Evolutionary conservation across 2,888 invertebrate genomes (phyloP), one percentile per base, ranked within the genome.

Genomic region (Sympetrum striolatum): DNA sequence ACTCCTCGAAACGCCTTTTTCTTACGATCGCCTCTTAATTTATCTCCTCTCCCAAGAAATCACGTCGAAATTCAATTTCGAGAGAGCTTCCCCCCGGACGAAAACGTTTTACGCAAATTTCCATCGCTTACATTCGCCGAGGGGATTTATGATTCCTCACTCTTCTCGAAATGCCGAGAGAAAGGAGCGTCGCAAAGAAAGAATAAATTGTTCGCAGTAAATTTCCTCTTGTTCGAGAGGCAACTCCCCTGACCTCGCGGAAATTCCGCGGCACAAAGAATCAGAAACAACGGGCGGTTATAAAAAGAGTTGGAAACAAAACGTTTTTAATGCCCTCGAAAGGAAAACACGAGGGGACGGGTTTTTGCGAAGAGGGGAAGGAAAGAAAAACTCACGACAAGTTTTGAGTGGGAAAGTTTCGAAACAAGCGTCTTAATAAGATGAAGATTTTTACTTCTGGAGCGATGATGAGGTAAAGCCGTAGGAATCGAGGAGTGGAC

Each of bases 321-420:
- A 73, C 31, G 25, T 64, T 64, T 64, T 64, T 64, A 64, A 64
- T 64, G 64, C n/a, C n/a, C 64, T 60, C 64, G 73, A 25, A 73
- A 73, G 31, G 73, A 73, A 73, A 25, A 25, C 25, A 25, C 14
- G 25, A 25, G 31, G 22, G 22, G 64, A 22, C 64, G 14, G 22
- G 10, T 22, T n/a, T 18, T 64, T 64, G 64, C n/a, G 64, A 25
- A 64, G 44, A 64, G 64, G 8, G n/a, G 64, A 64, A n/a, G 31
- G 73, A 73, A 73, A 73, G 31, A 73, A 31, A 8, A 73, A 73
- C 25, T 22, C 10, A n/a, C n/a, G 25, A 25, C 12, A 48, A n/a
- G n/a, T 58, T 82, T 82, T n/a, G 35, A 82, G 82, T 18, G 5
- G 58, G 31, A 58, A 82, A 82, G 58, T 82, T 58, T 82, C 82